phyloP scores from a whole-genome alignment of 2,113 vertebrate species.

The Laticauda colubrina region DNA sequence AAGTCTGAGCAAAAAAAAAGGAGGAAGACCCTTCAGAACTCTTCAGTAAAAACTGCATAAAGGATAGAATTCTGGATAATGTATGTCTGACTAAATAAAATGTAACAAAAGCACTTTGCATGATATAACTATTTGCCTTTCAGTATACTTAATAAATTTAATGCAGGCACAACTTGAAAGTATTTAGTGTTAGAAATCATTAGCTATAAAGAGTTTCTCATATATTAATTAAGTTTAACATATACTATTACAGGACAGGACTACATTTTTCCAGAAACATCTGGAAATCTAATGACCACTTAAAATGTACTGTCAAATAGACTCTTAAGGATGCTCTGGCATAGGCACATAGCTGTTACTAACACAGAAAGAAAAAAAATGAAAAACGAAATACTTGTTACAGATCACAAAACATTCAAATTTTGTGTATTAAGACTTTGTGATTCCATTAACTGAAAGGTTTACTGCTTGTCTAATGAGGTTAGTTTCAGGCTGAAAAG shows the following conservation, averaged over 20 bases:
- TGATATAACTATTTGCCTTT: not conserved
- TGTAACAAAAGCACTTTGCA: not conserved
- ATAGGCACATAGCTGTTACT: not conserved
- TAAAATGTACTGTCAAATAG: constrained; percentile 4
- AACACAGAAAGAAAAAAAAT: not conserved
- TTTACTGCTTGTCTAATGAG: constrained; percentile 12
- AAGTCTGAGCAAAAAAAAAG: not conserved
- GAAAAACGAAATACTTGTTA: not conserved
- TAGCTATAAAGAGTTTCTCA: constrained; percentile 39
- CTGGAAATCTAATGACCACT: constrained; percentile 4
- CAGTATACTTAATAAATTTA: not conserved
- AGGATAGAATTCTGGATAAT: not conserved
- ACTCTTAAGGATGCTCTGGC: not conserved
- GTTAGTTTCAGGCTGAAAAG: constrained; percentile 13
- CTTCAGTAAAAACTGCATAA: not conserved
- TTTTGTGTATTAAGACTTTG: not conserved
- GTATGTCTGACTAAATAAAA: not conserved
- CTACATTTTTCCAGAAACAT: constrained; percentile 6
- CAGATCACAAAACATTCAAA: not conserved
- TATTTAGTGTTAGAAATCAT: not conserved
- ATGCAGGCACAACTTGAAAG: not conserved
- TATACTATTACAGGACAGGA: constrained; percentile 3
- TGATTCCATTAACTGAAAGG: constrained; percentile 26
- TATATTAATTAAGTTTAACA: constrained; percentile 30
- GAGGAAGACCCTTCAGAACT: not conserved